Percentiles rank a stretch among this genome's conserved stretches.
phyloP scores from a whole-genome alignment of 2,797 vertebrate species.

The Gallinago solitaria region DNA sequence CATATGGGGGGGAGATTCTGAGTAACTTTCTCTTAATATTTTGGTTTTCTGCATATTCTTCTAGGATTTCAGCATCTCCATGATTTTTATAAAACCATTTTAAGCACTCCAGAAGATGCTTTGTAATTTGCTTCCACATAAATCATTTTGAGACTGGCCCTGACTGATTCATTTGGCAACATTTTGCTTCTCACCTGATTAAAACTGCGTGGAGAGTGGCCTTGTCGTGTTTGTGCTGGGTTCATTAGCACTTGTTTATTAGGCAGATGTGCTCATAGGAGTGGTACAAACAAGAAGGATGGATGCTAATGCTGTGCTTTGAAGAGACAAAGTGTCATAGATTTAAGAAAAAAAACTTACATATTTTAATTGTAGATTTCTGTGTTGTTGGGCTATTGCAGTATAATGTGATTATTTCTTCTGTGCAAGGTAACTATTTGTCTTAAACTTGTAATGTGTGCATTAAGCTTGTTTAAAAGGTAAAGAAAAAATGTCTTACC shows the following conservation, averaged over 20 bases:
- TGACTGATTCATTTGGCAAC: not conserved
- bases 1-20: accelerated
- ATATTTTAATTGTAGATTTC: not conserved
- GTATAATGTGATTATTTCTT: not conserved
- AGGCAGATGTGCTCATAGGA: not conserved
- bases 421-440: not conserved
- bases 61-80: not conserved
- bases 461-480: not conserved
- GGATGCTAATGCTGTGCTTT: not conserved
- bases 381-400: not conserved
- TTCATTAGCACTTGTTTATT: not conserved
- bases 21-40: not conserved
- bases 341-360: not conserved
- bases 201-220: not conserved
- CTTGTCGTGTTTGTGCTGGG: not conserved
- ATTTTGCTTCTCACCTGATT: not conserved
- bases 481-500: not conserved
- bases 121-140: not conserved
- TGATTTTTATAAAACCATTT: not conserved
- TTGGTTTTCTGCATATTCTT: not conserved
- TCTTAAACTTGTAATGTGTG: not conserved
- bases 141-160: not conserved
- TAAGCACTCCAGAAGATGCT: not conserved
- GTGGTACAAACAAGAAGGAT: not conserved
- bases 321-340: not conserved